Base-by-base conservation (phyloP, 2,113 vertebrate genomes). In the Microtus ochrogaster region DNA sequence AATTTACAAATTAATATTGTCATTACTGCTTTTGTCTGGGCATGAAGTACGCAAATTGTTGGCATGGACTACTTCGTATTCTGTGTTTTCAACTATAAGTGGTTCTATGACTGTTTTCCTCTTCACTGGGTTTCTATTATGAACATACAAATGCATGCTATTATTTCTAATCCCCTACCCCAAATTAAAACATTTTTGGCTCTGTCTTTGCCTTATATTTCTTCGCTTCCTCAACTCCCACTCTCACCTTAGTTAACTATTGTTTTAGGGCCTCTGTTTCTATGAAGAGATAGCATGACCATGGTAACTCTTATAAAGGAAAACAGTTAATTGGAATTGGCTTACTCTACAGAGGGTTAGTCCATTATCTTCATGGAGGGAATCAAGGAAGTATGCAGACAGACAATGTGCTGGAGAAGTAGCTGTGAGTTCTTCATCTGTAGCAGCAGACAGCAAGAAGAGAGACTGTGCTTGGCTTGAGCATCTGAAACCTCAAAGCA, bases 61-160 rank as follows among this genome's bases (percentile, higher is more conserved):
- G 89, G 30, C 49, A 66, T 66, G 68, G 33, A 92, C 91, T 68
- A 41, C 77, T 83, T 26, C 11, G 39, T 83, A 30, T 87, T 82
- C 65, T 96, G 2, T 36, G n/a, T 84, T 76, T 94, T 96, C 33
- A 61, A 70, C 47, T 55, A 28, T 92, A 68, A 94, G 44, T 92
- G 74, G 90, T 10, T 74, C 24, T 65, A 30, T 12, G 47, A 65
- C 88, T 58, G 47, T 78, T 83, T 66, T 83, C 9, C 44, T 91
- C 70, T 92, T 72, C 26, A 58, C 7, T 93, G 65, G 63, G 22
- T 89, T 94, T 82, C 58, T 94, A 8, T 49, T 33, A 41, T 58
- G 39, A 88, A 2, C 24, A 85, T 76, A 26, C n/a, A 73, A 61
- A 93, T 39, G 22, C 79, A 92, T 17, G 70, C 49, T 76, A 63